Evolutionary conservation across 2,888 invertebrate species (phyloP).

Genomic region (Pterobdella sp.): DNA sequence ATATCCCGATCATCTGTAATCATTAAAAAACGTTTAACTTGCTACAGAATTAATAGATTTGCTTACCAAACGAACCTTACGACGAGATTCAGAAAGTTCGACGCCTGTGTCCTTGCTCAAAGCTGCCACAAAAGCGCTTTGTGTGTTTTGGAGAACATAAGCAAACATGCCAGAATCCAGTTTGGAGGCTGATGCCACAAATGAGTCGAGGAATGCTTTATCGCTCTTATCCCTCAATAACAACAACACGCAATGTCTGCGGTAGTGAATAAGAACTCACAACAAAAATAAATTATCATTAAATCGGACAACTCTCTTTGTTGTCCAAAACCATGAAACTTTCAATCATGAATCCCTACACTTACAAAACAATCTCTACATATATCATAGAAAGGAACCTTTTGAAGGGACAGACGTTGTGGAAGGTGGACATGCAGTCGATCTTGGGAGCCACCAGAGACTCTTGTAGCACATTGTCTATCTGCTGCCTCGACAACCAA

Average conservation of each 20-base stretch:
- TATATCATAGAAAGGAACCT: neutral
- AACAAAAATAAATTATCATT: too few species aligned
- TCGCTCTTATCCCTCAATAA: neutral
- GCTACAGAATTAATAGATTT: neutral
- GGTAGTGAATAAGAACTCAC: too few species aligned
- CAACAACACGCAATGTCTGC: conserved; percentile 11
- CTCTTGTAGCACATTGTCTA: neutral
- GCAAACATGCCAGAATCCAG: neutral
- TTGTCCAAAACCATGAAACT: too few species aligned
- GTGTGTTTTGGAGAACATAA: neutral
- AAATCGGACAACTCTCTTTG: too few species aligned
- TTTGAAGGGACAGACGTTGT: neutral
- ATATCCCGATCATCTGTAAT: neutral
- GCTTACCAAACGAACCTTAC: neutral
- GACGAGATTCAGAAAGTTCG: neutral
- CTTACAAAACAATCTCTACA: too few species aligned
- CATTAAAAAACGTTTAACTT: neutral
- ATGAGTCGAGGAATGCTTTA: neutral
- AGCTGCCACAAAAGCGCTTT: neutral
- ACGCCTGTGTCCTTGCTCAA: conserved; percentile 2
- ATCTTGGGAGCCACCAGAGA: neutral
- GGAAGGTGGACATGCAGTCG: neutral
- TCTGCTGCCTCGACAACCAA: neutral
- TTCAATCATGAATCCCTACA: too few species aligned
- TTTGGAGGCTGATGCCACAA: neutral